phyloP scores from a whole-genome alignment of 1,140 invertebrate genomes.

The Heterodera schachtii region DNA sequence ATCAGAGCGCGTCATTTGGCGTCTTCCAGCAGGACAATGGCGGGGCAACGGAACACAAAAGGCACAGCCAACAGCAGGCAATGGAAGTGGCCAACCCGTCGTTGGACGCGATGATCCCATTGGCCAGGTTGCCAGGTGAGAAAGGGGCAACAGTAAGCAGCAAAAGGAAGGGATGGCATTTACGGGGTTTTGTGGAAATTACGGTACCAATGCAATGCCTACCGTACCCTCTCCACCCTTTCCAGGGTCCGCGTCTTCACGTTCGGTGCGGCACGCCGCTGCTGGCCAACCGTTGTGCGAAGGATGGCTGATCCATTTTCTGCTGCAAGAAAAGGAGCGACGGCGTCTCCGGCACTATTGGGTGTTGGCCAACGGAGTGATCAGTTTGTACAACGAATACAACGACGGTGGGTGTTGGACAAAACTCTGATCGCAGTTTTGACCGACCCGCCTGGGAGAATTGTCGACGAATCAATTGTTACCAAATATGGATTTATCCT shows the following conservation, averaged over 20 bases:
- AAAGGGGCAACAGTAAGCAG: not conserved
- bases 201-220: not conserved
- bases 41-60: constrained; percentile 11
- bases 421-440: not conserved
- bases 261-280: constrained; percentile 41
- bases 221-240: not conserved
- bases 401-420: constrained; percentile 52
- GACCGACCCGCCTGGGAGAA: no score
- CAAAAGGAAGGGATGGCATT: not conserved
- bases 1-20: constrained; percentile 6
- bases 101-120: constrained; percentile 50
- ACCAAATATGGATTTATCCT: not conserved
- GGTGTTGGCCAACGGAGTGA: constrained; percentile 58
- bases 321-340: constrained; percentile 40
- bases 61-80: constrained; percentile 13
- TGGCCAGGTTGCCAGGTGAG: constrained; percentile 50
- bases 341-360: constrained; percentile 62
- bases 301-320: constrained; percentile 64
- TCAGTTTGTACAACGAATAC: constrained; percentile 64
- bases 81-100: constrained; percentile 15
- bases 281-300: constrained; percentile 51
- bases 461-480: no score
- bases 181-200: not conserved
- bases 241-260: constrained; percentile 53
- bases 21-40: constrained; percentile 5